Evolutionary conservation across 2,113 vertebrate species (phyloP), one percentile per base, ranked within the genome.

Genomic region (Perca schrenkii): DNA sequence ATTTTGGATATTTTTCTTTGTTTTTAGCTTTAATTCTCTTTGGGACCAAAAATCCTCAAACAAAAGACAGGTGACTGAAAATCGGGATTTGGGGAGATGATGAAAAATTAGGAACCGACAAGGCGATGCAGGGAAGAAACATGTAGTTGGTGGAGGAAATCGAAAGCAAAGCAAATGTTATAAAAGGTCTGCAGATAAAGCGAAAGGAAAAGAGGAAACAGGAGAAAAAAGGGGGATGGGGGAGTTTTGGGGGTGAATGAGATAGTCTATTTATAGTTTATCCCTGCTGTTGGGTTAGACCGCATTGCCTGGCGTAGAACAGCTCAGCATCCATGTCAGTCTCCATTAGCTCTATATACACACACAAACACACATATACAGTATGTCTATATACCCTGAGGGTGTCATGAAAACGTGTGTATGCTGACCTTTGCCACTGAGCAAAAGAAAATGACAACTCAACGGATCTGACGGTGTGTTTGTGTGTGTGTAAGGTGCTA

Each of bases 181-280:
- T 64, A 70, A 79, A 87, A 85, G 56, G 77, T 79, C 60, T 81
- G 64, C 74, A 84, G 85, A 87, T 84, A 62, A 84, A 53, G 76
- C 64, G 70, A 69, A 79, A 56, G 72, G 40, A 80, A 80, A 85
- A 63, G 62, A 75, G n/a, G 67, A 70, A 86, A 85, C 6, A 4
- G 68, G 77, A 79, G 54, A 36, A 61, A 60, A 80, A 73, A 36
- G 25, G 70, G 73, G 77, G 70, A 25, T 43, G 31, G 61, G 62
- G 46, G 40, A 64, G 31, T 62, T 43, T 60, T 80, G 76, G 73
- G 78, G 76, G 62, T 79, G 76, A 83, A 86, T 77, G 74, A 81
- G 79, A 87, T 82, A 15, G 49, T 88, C 90, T 94, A 94, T 94
- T 92, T 92, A 91, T 94, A 94, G 93, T 90, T 90, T 84, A 93